A percentile compares a stretch with the other conserved stretches of the same genome.
Evolutionary conservation across 1,140 invertebrate genomes (phyloP).

Genomic region (Neodiprion fabricii): DNA sequence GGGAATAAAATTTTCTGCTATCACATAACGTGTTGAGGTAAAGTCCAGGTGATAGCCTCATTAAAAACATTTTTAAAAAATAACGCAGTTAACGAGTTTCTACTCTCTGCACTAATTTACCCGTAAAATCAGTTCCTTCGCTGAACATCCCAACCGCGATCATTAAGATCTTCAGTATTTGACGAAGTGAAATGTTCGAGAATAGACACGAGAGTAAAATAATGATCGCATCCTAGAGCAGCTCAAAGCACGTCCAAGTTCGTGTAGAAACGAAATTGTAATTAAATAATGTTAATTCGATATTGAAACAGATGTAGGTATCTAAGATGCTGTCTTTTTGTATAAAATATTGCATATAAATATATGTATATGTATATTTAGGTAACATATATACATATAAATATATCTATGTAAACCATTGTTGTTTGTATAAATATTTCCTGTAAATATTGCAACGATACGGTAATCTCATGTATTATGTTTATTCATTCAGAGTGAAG

Average conservation of each 20-base stretch:
- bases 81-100: too few relatives aligned
- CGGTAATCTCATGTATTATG: constrained; percentile 37
- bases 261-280: not conserved
- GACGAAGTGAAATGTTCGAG: not conserved
- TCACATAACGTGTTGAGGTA: too few relatives aligned
- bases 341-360: constrained; percentile 34
- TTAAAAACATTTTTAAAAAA: too few relatives aligned
- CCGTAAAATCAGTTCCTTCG: too few relatives aligned
- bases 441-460: constrained; percentile 48
- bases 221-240: not conserved
- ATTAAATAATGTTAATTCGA: constrained; percentile 28
- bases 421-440: constrained; percentile 44
- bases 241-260: not conserved
- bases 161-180: not conserved
- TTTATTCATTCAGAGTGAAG: constrained; percentile 48
- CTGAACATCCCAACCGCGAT: too few relatives aligned
- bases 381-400: constrained; percentile 4
- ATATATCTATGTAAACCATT: constrained; percentile 29
- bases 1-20: too few relatives aligned
- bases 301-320: constrained; percentile 26
- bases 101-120: too few relatives aligned
- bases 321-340: constrained; percentile 41
- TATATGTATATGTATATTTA: constrained; percentile 16
- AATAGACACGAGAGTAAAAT: not conserved
- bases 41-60: too few relatives aligned